phyloP scores from a whole-genome alignment of 2,888 invertebrate species.

The Mellilla xanthometata region DNA sequence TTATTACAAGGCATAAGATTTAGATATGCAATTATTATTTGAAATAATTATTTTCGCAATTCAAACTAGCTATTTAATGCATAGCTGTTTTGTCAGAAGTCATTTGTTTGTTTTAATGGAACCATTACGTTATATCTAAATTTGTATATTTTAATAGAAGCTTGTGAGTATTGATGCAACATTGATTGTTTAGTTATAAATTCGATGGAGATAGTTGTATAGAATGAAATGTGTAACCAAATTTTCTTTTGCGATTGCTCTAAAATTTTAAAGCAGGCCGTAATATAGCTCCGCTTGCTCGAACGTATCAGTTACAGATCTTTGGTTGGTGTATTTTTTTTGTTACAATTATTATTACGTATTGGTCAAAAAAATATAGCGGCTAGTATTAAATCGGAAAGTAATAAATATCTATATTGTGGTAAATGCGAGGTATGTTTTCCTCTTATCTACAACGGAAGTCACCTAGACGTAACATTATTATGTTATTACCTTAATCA shows the following conservation, averaged over 20 bases:
- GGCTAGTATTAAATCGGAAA: too few species aligned
- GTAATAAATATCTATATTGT: too few species aligned
- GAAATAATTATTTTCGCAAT: not conserved
- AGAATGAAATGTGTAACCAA: too few species aligned
- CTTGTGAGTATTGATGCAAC: conserved; percentile 6
- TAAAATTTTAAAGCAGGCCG: too few species aligned
- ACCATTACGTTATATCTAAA: conserved; percentile 14
- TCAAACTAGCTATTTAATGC: conserved; percentile 5
- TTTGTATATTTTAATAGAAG: conserved; percentile 10
- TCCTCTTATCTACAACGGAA: conserved; percentile 53
- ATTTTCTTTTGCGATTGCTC: too few species aligned
- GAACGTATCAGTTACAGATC: too few species aligned
- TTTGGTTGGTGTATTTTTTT: too few species aligned
- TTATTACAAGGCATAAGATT: not conserved
- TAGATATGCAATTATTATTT: not conserved
- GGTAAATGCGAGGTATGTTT: too few species aligned
- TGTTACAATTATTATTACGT: too few species aligned
- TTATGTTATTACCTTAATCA: conserved; percentile 49
- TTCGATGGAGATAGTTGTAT: not conserved
- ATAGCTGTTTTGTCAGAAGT: too few species aligned
- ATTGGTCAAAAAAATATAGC: too few species aligned
- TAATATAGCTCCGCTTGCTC: too few species aligned
- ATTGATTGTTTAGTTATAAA: conserved; percentile 1
- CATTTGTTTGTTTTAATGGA: conserved; percentile 13
- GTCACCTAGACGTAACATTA: conserved; percentile 54